phyloP scores from a whole-genome alignment of 2,888 invertebrate species.

The Pachydiplax longipennis region DNA sequence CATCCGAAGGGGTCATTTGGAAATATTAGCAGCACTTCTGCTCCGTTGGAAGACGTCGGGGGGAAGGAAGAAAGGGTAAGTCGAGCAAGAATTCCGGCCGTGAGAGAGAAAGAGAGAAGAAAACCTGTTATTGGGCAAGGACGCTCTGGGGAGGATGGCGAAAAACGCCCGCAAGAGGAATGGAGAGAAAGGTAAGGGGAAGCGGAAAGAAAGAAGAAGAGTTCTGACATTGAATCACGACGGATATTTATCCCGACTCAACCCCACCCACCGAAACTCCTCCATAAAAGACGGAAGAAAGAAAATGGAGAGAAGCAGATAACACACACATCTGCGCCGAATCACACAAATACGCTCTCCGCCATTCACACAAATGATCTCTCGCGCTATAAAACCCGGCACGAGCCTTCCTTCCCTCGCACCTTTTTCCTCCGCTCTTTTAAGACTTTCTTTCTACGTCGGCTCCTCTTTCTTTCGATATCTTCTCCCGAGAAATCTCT shows the following conservation, averaged over 20 bases:
- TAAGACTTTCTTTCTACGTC: background rate
- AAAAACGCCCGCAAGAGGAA: background rate
- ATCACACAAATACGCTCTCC: background rate
- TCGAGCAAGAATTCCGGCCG: background rate
- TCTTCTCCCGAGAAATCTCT: background rate
- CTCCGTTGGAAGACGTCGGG: background rate
- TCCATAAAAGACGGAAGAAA: background rate
- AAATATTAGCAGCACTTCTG: conserved; percentile 2
- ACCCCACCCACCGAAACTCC: background rate
- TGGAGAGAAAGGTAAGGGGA: background rate
- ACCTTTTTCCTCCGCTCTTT: background rate
- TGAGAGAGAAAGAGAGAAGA: background rate
- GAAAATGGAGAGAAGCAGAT: background rate
- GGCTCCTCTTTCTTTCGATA: background rate
- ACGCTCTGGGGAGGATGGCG: background rate
- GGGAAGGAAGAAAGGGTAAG: background rate
- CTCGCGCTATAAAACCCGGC: background rate
- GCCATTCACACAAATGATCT: background rate
- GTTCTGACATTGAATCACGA: conserved; percentile 40
- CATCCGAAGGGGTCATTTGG: conserved; percentile 13
- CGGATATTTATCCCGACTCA: conserved; percentile 11
- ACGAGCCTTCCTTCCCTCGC: background rate
- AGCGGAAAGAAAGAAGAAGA: background rate
- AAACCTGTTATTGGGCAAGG: background rate
- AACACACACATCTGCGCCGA: background rate